These are phyloP conservation scores for Drosophila fulvimacula DNA, from an alignment of 2,888 invertebrate genomes.

Conservation along the genomic window DNA sequence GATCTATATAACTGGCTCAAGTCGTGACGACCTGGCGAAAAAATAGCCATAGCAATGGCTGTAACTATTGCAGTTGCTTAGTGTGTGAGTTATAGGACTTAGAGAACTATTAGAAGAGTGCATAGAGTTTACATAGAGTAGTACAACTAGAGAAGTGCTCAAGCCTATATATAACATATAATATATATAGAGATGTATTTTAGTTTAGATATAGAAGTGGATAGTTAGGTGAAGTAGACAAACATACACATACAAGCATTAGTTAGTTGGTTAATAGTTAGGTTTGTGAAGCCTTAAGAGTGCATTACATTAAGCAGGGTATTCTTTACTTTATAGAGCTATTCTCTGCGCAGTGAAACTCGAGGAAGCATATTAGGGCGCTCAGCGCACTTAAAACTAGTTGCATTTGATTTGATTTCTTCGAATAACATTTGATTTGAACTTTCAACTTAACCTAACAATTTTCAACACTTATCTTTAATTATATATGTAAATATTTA, in stretches of 20 bases:
- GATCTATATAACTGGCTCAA: constrained; percentile 40
- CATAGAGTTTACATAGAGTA: constrained; percentile 28
- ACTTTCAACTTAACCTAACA: constrained; percentile 52
- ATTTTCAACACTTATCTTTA: constrained; percentile 39
- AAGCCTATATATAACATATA: constrained; percentile 38
- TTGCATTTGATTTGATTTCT: constrained; percentile 10
- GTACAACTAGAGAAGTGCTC: constrained; percentile 43
- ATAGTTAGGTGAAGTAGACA: constrained; percentile 59
- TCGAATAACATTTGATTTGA: constrained; percentile 32
- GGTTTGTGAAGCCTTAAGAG: constrained; percentile 41
- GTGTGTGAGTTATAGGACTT: constrained; percentile 34
- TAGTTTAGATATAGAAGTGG: constrained; percentile 40
- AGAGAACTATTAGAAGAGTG: constrained; percentile 47
- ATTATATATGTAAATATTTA: constrained; percentile 14
- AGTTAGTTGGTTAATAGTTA: constrained; percentile 32
- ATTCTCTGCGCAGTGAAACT: constrained; percentile 17
- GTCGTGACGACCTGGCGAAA: constrained; percentile 21
- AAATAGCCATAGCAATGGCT: constrained; percentile 1
- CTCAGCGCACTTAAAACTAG: constrained; percentile 27
- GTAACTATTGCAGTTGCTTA: constrained; percentile 13
- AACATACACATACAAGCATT: constrained; percentile 67
- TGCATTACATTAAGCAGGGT: constrained; percentile 49
- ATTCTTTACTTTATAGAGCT: constrained; percentile 15
- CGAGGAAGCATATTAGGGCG: constrained; percentile 22
- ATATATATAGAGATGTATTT: constrained; percentile 3